Percentiles rank a stretch among this genome's conserved stretches.
These are phyloP conservation scores for Cryptoprocta ferox DNA, from an alignment of 2,797 vertebrate genomes.

Conservation along the genomic window DNA sequence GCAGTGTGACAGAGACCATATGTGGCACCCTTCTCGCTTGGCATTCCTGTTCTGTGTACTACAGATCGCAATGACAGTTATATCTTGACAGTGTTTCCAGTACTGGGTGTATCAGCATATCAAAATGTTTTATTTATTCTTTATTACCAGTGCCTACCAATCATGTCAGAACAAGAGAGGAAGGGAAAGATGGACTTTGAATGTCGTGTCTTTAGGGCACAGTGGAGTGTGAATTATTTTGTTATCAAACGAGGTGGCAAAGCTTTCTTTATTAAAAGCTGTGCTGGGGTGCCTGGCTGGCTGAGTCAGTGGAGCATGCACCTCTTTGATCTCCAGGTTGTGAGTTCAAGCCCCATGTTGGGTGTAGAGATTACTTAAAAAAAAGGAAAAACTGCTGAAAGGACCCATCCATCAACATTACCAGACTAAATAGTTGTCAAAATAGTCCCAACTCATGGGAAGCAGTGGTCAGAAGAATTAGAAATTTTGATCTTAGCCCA, in stretches of 20 bases:
- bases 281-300: not conserved
- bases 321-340: no score
- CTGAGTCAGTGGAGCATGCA: no score
- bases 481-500: not conserved
- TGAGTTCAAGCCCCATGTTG: no score
- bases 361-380: no score
- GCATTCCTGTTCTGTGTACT: not conserved
- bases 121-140: not conserved
- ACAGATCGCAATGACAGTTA: not conserved
- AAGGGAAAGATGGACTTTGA: not conserved
- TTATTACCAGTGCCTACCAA: not conserved
- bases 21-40: not conserved
- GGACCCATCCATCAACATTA: not conserved
- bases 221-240: not conserved
- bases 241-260: not conserved
- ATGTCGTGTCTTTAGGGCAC: not conserved
- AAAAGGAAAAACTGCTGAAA: not conserved
- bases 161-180: not conserved
- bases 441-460: not conserved
- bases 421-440: not conserved
- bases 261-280: not conserved
- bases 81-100: not conserved
- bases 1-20: not conserved
- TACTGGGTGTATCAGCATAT: not conserved
- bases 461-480: not conserved